A percentile compares a stretch with the other conserved stretches of the same genome.
phyloP scores from a whole-genome alignment of 1,140 invertebrate species.

The Polypedilum vanderplanki region DNA sequence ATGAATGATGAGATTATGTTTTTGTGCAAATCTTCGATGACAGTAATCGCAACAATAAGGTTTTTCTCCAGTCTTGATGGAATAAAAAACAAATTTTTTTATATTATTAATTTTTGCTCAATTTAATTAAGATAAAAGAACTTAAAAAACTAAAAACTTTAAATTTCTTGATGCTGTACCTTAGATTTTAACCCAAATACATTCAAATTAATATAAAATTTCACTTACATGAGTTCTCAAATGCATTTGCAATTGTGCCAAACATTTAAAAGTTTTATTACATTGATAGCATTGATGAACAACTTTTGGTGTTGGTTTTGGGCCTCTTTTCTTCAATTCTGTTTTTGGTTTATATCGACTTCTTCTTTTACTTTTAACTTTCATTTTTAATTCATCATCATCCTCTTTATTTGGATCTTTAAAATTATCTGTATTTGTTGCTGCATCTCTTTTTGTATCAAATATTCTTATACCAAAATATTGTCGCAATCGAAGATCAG shows the following conservation, averaged over 20 bases:
- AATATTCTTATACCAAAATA: conserved; percentile 49
- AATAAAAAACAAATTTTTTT: no score
- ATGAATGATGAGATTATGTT: conserved; percentile 81
- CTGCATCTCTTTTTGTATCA: conserved; percentile 31
- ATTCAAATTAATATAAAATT: no score
- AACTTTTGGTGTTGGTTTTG: conserved; percentile 51
- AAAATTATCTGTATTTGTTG: conserved; percentile 16
- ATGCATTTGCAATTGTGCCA: conserved; percentile 53
- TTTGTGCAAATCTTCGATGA: conserved; percentile 68
- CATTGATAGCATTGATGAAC: conserved; percentile 51
- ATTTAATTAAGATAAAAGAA: no score
- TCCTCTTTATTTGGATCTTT: conserved; percentile 21
- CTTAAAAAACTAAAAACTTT: no score
- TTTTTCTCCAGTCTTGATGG: conserved; percentile 57
- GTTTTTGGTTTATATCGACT: conserved; percentile 50
- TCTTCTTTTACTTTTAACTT: conserved; percentile 34
- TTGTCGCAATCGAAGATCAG: conserved; percentile 53
- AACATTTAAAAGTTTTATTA: conserved; percentile 51
- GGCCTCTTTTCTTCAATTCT: conserved; percentile 50
- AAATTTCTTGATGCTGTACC: no score
- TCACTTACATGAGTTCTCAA: conserved; percentile 39
- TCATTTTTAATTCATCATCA: neutral
- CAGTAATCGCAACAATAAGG: conserved; percentile 67
- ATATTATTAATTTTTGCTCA: no score
- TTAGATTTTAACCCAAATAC: no score